phyloP scores from a whole-genome alignment of 2,113 vertebrate species.

The Myotis yumanensis region DNA sequence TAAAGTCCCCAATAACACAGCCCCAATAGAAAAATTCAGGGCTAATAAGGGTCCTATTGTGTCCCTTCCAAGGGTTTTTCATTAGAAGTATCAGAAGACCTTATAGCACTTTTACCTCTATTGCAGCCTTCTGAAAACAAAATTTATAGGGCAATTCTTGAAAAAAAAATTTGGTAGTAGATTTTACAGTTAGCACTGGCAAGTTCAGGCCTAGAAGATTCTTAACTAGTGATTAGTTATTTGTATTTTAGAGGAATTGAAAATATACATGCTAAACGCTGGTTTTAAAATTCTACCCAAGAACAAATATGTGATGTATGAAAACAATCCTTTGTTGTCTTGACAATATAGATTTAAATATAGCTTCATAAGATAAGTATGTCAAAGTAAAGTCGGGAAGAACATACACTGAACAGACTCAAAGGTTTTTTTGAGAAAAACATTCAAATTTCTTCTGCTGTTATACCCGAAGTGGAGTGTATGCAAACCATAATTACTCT shows the following conservation, averaged over 20 bases:
- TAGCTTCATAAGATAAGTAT: not conserved
- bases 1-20: not conserved
- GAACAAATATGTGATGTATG: not conserved
- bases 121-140: not conserved
- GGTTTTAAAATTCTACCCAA: slow-evolving; percentile 6
- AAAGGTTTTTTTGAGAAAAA: not conserved
- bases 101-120: not conserved
- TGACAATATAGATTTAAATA: not conserved
- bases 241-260: not conserved
- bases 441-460: not conserved
- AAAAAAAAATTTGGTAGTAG: not conserved
- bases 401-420: not conserved
- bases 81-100: not conserved
- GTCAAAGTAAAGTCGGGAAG: slow-evolving; percentile 13
- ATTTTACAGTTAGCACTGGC: not conserved
- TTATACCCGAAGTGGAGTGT: not conserved
- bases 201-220: not conserved
- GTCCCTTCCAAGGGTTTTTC: not conserved
- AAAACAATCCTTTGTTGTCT: slow-evolving; percentile 30
- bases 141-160: not conserved
- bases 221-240: not conserved
- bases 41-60: not conserved
- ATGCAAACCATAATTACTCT: not conserved
- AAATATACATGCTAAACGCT: not conserved
- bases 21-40: not conserved